phyloP scores from a whole-genome alignment of 2,113 vertebrate genomes.

The Tupaia chinensis region DNA sequence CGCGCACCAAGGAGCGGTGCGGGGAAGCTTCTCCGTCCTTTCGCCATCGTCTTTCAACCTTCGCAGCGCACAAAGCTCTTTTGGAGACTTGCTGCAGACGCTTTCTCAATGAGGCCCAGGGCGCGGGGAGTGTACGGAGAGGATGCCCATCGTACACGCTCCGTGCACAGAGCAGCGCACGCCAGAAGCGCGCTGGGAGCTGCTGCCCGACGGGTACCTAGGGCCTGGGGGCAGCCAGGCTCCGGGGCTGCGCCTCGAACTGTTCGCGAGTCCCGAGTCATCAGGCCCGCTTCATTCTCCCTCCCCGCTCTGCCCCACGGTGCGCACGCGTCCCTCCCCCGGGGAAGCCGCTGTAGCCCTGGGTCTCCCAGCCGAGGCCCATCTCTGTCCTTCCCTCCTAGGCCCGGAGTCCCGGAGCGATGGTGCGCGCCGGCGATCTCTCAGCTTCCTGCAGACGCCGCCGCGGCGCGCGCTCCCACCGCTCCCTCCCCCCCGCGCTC shows the following conservation, averaged over 20 bases:
- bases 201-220: background rate
- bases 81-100: background rate
- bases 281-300: background rate
- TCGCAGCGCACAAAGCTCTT: background rate
- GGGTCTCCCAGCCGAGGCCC: slow-evolving; percentile 91
- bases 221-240: background rate
- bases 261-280: background rate
- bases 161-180: background rate
- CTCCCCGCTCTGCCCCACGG: background rate
- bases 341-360: background rate
- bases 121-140: background rate
- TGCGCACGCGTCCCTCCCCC: background rate
- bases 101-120: background rate
- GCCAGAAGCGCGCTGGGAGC: background rate
- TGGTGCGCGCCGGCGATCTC: slow-evolving; percentile 93
- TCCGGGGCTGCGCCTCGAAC: background rate
- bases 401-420: slow-evolving; percentile 98
- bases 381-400: slow-evolving; percentile 94
- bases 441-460: slow-evolving; percentile 96
- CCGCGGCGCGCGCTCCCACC: slow-evolving; percentile 98
- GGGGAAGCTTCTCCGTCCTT: background rate
- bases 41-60: background rate
- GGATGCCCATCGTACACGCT: background rate
- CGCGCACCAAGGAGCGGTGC: background rate
- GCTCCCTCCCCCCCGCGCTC: slow-evolving; percentile 95